These are phyloP conservation scores for Lithobates pipiens DNA, from an alignment of 2,797 vertebrate genomes.

Conservation along the genomic window DNA sequence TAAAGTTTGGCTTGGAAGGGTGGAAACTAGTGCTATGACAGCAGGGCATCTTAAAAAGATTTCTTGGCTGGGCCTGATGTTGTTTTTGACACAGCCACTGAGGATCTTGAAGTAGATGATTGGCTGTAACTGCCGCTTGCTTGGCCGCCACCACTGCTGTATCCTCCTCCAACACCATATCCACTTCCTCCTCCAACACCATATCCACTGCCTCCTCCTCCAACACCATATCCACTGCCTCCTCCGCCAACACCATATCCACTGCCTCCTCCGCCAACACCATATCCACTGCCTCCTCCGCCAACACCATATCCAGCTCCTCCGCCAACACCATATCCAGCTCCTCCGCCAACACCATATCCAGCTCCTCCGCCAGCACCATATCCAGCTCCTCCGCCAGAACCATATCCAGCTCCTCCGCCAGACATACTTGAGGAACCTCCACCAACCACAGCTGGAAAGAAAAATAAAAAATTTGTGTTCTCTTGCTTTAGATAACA, in stretches of 20 bases:
- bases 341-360: too few species aligned
- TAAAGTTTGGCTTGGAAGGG: conserved; percentile 23
- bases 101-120: conserved; percentile 57
- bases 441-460: conserved; percentile 69
- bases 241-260: conserved; percentile 63
- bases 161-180: conserved; percentile 63
- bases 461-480: conserved; percentile 13
- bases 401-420: background rate
- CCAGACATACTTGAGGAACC: background rate
- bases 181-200: conserved; percentile 63
- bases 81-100: conserved; percentile 22
- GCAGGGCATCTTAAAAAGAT: conserved; percentile 19
- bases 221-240: background rate
- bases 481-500: background rate
- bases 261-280: background rate
- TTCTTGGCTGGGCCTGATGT: conserved; percentile 20
- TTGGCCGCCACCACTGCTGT: conserved; percentile 22
- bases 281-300: conserved; percentile 7
- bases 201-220: conserved; percentile 38
- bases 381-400: conserved; percentile 37
- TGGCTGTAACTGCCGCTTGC: conserved; percentile 59
- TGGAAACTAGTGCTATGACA: conserved; percentile 10
- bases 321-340: background rate
- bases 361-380: conserved; percentile 30
- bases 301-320: conserved; percentile 7